Percentiles rank a stretch among this genome's conserved stretches.
phyloP scores from a whole-genome alignment of 2,113 vertebrate species.

The Cyprinus carpio region DNA sequence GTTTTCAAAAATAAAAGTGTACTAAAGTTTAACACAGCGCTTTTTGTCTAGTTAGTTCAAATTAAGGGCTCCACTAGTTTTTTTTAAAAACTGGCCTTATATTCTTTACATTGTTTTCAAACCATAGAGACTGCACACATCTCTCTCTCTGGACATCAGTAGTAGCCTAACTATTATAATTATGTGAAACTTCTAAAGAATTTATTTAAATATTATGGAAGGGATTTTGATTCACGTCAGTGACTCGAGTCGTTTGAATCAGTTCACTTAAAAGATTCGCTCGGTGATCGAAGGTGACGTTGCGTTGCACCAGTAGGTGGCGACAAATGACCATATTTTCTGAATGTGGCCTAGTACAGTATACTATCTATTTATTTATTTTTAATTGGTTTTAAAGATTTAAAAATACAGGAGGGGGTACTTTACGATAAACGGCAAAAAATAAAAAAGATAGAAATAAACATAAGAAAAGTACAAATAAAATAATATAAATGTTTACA shows the following conservation, averaged over 20 bases:
- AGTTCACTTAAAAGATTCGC: neutral
- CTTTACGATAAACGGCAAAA: too few relatives aligned
- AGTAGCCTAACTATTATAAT: neutral
- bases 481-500: too few relatives aligned
- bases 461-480: too few relatives aligned
- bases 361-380: too few relatives aligned
- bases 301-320: neutral
- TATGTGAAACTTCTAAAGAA: neutral
- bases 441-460: too few relatives aligned
- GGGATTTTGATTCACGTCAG: neutral
- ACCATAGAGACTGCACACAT: neutral
- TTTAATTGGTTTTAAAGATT: too few relatives aligned
- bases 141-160: neutral
- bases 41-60: neutral
- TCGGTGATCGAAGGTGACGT: neutral
- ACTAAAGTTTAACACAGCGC: neutral
- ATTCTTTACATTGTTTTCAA: neutral
- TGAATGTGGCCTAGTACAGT: too few relatives aligned
- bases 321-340: neutral
- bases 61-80: neutral
- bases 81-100: neutral
- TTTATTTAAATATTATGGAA: neutral
- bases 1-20: neutral
- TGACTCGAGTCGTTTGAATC: neutral
- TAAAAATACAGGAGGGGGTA: too few relatives aligned